phyloP scores from a whole-genome alignment of 2,113 vertebrate genomes.

The Phyllostomus discolor region DNA sequence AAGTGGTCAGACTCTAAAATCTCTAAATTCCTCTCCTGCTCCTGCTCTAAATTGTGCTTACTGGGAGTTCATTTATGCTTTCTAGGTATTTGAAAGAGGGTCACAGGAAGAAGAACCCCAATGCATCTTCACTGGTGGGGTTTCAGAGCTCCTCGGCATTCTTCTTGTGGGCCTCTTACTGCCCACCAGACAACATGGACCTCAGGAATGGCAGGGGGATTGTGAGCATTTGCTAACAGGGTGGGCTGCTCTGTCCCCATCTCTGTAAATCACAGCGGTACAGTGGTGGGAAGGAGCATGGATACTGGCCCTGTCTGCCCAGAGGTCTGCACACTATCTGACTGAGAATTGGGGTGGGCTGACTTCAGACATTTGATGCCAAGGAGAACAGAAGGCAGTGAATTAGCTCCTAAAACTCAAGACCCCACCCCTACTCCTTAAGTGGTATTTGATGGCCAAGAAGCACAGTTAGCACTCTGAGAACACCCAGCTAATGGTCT shows the following conservation, averaged over 20 bases:
- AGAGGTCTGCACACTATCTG: slow-evolving; percentile 1
- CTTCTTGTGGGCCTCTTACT: background rate
- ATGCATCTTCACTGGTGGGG: background rate
- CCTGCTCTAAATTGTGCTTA: background rate
- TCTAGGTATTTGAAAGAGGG: background rate
- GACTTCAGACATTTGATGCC: background rate
- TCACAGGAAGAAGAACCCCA: background rate
- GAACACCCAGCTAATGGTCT: slow-evolving; percentile 1
- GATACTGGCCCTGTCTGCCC: background rate
- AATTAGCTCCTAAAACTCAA: background rate
- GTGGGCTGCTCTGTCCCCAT: background rate
- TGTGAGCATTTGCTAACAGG: background rate
- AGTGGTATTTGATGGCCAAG: background rate
- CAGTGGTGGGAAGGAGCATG: background rate
- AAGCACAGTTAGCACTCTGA: background rate
- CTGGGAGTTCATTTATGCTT: slow-evolving; percentile 23
- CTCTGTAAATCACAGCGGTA: background rate
- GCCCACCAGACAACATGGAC: background rate
- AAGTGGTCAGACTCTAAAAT: background rate
- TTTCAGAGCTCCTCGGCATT: background rate
- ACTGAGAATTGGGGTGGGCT: background rate
- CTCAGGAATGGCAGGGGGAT: background rate
- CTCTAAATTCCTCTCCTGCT: background rate
- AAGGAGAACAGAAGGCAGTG: background rate
- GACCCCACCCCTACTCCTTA: background rate